These are phyloP conservation scores for Etheostoma spectabile DNA, from an alignment of 2,113 vertebrate genomes.

Conservation along the genomic window DNA sequence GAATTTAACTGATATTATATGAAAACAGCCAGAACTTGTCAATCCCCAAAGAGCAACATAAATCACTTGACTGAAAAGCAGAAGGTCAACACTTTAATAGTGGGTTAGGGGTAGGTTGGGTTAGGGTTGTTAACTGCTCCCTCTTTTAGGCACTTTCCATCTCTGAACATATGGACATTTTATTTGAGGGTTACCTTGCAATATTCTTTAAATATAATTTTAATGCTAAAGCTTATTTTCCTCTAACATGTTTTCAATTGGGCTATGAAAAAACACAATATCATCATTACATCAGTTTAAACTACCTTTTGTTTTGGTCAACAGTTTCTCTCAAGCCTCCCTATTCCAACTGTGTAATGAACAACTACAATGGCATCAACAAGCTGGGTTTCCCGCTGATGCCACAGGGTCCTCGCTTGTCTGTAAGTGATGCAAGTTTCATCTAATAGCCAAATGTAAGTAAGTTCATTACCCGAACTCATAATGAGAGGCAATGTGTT, in stretches of 20 bases:
- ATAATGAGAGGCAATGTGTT: conserved; percentile 70
- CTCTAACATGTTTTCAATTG: conserved; percentile 7
- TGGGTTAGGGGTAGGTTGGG: not conserved
- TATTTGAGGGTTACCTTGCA: conserved; percentile 25
- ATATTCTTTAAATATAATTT: conserved; percentile 28
- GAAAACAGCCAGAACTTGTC: conserved; percentile 31
- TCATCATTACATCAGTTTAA: conserved; percentile 9
- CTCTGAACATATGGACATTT: conserved; percentile 51
- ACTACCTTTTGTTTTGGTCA: conserved; percentile 11
- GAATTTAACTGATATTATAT: conserved; percentile 51
- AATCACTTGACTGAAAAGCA: conserved; percentile 34
- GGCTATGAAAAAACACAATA: not conserved
- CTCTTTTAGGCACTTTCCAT: conserved; percentile 26
- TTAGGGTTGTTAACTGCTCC: conserved; percentile 33
- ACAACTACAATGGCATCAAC: conserved; percentile 16
- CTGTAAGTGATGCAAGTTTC: conserved; percentile 58
- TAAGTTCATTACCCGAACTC: conserved; percentile 70
- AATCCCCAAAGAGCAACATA: conserved; percentile 29
- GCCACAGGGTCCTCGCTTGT: conserved; percentile 27
- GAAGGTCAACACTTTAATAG: conserved; percentile 43
- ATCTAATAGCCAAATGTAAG: conserved; percentile 62
- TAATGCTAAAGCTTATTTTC: conserved; percentile 6
- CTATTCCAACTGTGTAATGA: conserved; percentile 1
- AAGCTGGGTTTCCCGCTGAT: conserved; percentile 37
- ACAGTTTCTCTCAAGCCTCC: conserved; percentile 16